These are phyloP conservation scores for Ceraclea dissimilis DNA, from an alignment of 2,888 invertebrate species.

Conservation along the genomic window DNA sequence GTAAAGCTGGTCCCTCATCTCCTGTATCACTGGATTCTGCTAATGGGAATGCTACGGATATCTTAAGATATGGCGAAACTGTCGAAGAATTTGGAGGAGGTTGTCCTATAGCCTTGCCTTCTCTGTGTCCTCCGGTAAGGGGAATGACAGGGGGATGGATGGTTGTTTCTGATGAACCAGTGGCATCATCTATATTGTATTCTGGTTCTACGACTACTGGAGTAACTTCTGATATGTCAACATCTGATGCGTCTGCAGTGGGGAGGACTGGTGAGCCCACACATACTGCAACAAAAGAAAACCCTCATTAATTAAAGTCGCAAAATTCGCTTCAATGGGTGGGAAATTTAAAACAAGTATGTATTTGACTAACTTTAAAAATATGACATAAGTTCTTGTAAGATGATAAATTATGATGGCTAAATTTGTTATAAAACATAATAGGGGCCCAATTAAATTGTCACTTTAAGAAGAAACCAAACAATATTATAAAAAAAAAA, in stretches of 20 bases:
- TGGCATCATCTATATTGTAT: background rate
- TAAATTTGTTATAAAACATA: too few relatives aligned
- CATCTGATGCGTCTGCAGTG: slow-evolving; percentile 2
- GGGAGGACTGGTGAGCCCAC: slow-evolving; percentile 17
- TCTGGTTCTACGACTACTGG: background rate
- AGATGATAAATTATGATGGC: too few relatives aligned
- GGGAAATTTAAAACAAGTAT: too few relatives aligned
- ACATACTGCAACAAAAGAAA: slow-evolving; percentile 19
- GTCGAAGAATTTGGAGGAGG: slow-evolving; percentile 14
- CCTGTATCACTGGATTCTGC: slow-evolving; percentile 9
- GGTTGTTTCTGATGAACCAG: background rate
- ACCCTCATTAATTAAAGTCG: background rate
- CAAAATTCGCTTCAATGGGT: too few relatives aligned
- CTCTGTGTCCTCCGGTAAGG: slow-evolving; percentile 4
- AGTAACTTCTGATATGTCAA: background rate
- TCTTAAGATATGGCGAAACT: slow-evolving; percentile 7
- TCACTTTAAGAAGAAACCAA: too few relatives aligned
- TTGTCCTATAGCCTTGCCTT: slow-evolving; percentile 22
- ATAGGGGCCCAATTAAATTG: too few relatives aligned
- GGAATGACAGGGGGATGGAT: background rate
- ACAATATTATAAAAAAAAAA: too few relatives aligned
- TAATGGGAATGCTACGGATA: slow-evolving; percentile 11
- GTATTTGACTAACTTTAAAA: too few relatives aligned
- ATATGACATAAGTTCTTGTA: too few relatives aligned
- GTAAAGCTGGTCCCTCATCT: slow-evolving; percentile 17